phyloP scores from a whole-genome alignment of 2,113 vertebrate genomes.

The Lophius piscatorius region DNA sequence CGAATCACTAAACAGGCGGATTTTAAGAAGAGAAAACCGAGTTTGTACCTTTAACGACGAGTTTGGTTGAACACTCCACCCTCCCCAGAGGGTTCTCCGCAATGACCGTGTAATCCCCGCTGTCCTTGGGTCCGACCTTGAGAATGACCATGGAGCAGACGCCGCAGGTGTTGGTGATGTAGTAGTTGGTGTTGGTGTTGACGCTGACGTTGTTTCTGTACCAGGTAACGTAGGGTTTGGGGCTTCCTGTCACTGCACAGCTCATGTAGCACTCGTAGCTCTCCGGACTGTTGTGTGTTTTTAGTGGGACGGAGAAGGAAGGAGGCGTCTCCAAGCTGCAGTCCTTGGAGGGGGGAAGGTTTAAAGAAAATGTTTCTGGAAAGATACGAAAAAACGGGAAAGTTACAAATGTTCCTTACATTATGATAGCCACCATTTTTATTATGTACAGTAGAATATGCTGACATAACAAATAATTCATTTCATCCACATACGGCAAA shows the following conservation, averaged over 20 bases:
- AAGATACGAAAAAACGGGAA: background rate
- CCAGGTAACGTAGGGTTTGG: slow-evolving; percentile 84
- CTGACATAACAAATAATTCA: background rate
- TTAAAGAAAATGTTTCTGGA: slow-evolving; percentile 75
- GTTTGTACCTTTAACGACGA: slow-evolving; percentile 81
- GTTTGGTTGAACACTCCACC: slow-evolving; percentile 79
- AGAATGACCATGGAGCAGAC: slow-evolving; percentile 87
- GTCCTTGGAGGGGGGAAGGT: slow-evolving; percentile 60
- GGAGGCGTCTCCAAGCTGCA: slow-evolving; percentile 78
- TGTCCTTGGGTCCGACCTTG: slow-evolving; percentile 78
- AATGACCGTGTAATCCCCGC: slow-evolving; percentile 82
- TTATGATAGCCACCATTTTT: too few relatives aligned
- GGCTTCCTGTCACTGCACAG: slow-evolving; percentile 85
- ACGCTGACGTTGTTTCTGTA: slow-evolving; percentile 83
- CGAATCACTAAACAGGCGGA: background rate
- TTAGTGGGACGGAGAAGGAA: slow-evolving; percentile 80
- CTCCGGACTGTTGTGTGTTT: slow-evolving; percentile 78
- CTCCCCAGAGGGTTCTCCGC: slow-evolving; percentile 83
- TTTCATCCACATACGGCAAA: background rate
- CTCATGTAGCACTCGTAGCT: slow-evolving; percentile 88
- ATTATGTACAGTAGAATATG: background rate
- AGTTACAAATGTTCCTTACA: background rate
- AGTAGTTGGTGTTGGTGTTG: slow-evolving; percentile 75
- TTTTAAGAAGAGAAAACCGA: background rate
- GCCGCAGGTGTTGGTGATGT: slow-evolving; percentile 84